A percentile compares a stretch with the other conserved stretches of the same genome.
Evolutionary conservation across 2,113 vertebrate genomes (phyloP).

Genomic region (Poeciliopsis turrubarensis): DNA sequence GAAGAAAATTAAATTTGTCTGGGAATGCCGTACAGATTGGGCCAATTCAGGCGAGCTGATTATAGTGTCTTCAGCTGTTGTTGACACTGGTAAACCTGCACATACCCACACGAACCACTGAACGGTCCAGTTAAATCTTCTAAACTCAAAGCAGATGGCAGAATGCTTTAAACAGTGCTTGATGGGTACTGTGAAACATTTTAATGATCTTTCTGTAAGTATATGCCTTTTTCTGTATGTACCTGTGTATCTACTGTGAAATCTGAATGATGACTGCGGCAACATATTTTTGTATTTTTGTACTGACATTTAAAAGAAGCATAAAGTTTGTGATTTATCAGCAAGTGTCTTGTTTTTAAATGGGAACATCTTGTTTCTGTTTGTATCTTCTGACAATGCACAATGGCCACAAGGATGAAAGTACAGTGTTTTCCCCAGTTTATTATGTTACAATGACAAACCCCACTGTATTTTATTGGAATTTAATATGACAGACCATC

Average conservation of each 20-base stretch:
- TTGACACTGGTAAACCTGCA: slow-evolving; percentile 13
- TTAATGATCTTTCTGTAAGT: slow-evolving; percentile 76
- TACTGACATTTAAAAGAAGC: slow-evolving; percentile 75
- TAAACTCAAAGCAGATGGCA: slow-evolving; percentile 37
- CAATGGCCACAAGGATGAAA: background rate
- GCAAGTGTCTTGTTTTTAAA: slow-evolving; percentile 6
- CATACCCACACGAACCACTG: slow-evolving; percentile 2
- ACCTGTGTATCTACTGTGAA: slow-evolving; percentile 81
- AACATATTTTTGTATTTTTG: slow-evolving; percentile 88
- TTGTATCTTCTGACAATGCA: background rate
- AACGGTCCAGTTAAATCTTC: slow-evolving; percentile 17
- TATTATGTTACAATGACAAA: background rate
- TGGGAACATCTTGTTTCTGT: background rate
- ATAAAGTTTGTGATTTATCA: slow-evolving; percentile 70
- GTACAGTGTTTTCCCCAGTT: background rate
- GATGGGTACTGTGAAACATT: slow-evolving; percentile 26
- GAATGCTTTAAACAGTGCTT: background rate
- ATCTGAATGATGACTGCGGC: slow-evolving; percentile 77
- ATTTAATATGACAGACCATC: background rate
- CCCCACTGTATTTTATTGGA: background rate
- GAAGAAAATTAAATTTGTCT: slow-evolving; percentile 61
- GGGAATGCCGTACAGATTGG: slow-evolving; percentile 39
- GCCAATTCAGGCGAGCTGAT: slow-evolving; percentile 29
- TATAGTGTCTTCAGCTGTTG: slow-evolving; percentile 11
- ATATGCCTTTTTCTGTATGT: slow-evolving; percentile 63